Base-by-base conservation (phyloP, 2,797 vertebrate species). In the Ambastaia sidthimunki region DNA sequence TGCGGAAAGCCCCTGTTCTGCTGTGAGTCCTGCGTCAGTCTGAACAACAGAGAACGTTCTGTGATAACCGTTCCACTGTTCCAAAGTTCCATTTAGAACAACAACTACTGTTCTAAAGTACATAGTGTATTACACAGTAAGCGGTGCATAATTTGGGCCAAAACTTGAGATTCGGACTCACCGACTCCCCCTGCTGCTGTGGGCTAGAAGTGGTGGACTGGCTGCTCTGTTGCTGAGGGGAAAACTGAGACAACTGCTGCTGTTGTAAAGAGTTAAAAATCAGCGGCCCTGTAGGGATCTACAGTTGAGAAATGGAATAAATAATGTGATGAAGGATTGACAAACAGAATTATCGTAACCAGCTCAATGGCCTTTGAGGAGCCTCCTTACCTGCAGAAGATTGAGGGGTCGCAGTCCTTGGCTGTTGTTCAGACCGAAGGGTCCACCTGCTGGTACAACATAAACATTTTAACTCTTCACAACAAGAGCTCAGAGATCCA, bases 361-460 rank as follows among this genome's bases (percentile, higher is more conserved):
- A 2, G 3, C 11, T 59, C 11, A 21, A 21, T 23, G 25, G 23
- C 13, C 31, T 28, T 10, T 19, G n/a, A 37, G 44, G 48, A 48
- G 28, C 23, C 12, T 28, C 54, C 87, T 89, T 95, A 99, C 98
- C 97, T 99, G 98, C 72, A 99, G 94, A 54, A 99, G 93, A 91
- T 97, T 98, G 90, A 99, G 94, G 13, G 96, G 95, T 88, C 95
- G 94, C 88, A 98, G 91, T 88, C 93, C 94, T 86, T 96, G 90
- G 82, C 93, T 92, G 90, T 92, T 99, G 93, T 97, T 98, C 90
- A 99, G 92, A 86, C 96, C 95, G 91, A 97, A 98, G 76, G 93
- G 94, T 90, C 94, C 93, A 90, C 96, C 93, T 95, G 84, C 37
- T 50, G 0, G 19, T 70, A 84, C 19, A 63, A 37, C 54, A 12